Evolutionary conservation across 1,140 invertebrate species (phyloP), one percentile per base, ranked within the genome.

Genomic region (Drosophila tropicalis): DNA sequence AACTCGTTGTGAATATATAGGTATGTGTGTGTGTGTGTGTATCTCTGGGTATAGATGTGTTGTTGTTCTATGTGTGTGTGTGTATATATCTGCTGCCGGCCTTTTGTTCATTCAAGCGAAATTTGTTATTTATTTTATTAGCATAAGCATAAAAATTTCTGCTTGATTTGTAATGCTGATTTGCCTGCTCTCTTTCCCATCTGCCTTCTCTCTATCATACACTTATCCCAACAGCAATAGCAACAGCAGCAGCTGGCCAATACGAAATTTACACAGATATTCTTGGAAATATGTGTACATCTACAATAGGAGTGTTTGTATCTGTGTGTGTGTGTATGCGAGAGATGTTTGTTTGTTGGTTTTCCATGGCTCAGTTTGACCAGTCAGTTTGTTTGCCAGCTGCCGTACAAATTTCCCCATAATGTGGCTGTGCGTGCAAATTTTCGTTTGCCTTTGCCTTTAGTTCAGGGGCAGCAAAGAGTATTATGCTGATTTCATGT

Each of bases 51-150:
- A 15, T 63, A 6, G 57, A 17, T 61, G 56, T 56, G 51, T 58
- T 70, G 44, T 62, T 9, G 34, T 44, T 29, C 5, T 29, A 6
- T 29, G 5, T 29, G 29, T 29, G 25, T 29, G 39, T 67, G 62
- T 56, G 19, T 54, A 13, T 64, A 41, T 71, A 55, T 72, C 63
- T 25, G 57, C 39, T 51, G 34, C 12, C 67, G 58, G 78, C 66
- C 78, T 62, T 79, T 79, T 72, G 83, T 71, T 74, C 70, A 54
- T 62, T 86, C 74, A 72, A 60, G 71, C 72, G 72, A 76, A 90
- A 90, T 81, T 90, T 83, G 82, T 86, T 78, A 83, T 86, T 90
- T 90, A 90, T 83, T 90, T 83, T 90, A 90, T 90, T 90, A 83
- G 74, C 86, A 90, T 86, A 90, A 90, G 72, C 74, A 81, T 81